Evolutionary conservation across 2,888 invertebrate species (phyloP).

Genomic region (Eumerus sabulonum): DNA sequence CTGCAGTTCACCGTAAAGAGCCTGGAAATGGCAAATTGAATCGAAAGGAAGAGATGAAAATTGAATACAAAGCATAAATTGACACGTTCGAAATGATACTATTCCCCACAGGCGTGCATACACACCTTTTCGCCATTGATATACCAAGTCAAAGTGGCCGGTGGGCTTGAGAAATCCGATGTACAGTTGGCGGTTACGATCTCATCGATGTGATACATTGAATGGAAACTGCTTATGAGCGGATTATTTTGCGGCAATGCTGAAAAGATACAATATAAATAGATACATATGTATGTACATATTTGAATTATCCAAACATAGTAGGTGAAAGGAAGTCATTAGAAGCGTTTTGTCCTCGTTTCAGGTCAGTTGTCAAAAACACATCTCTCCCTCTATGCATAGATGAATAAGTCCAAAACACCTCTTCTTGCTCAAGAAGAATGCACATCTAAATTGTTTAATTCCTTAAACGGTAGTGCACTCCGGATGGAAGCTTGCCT

Average conservation of each 20-base stretch:
- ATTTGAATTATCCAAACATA: too few species aligned
- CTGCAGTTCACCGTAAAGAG: slow-evolving; percentile 76
- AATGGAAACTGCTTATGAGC: slow-evolving; percentile 77
- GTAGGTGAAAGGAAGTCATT: too few species aligned
- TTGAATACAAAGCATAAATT: slow-evolving; percentile 37
- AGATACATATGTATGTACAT: too few species aligned
- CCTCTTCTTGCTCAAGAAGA: too few species aligned
- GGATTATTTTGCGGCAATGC: slow-evolving; percentile 78
- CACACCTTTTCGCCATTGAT: slow-evolving; percentile 78
- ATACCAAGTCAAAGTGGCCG: slow-evolving; percentile 78
- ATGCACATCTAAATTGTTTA: too few species aligned
- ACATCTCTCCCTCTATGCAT: neutral
- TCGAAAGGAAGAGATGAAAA: slow-evolving; percentile 26
- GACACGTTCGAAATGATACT: slow-evolving; percentile 33
- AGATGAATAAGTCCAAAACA: too few species aligned
- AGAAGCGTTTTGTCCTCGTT: too few species aligned
- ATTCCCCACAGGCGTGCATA: slow-evolving; percentile 16
- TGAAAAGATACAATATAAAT: slow-evolving; percentile 57
- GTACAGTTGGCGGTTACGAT: slow-evolving; percentile 78
- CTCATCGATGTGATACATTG: slow-evolving; percentile 78
- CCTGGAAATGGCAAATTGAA: slow-evolving; percentile 70
- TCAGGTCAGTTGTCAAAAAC: slow-evolving; percentile 22
- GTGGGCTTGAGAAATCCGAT: slow-evolving; percentile 78
- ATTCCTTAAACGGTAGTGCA: too few species aligned
- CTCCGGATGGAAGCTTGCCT: too few species aligned